Conservation (phyloP, 2,888 invertebrate species). For the Limnephilus lunatus region DNA sequence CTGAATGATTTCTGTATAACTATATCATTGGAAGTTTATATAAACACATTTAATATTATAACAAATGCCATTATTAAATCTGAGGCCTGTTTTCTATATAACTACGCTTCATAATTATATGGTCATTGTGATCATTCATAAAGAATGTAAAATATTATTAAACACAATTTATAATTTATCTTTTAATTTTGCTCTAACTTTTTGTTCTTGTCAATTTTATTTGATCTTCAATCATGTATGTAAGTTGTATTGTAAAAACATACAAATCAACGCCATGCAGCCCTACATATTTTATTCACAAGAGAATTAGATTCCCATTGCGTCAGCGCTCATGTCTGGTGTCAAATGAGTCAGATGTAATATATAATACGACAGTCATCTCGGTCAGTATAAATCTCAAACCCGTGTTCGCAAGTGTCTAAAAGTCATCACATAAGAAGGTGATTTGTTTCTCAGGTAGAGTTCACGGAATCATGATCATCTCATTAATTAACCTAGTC, state of each 20-base stretch:
- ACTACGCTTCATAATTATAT: background rate
- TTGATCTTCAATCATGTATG: background rate
- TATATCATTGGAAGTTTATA: too few relatives aligned
- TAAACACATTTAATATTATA: too few relatives aligned
- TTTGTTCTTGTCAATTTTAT: background rate
- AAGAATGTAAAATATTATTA: background rate
- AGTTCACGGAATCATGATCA: constrained; percentile 35
- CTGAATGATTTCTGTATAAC: too few relatives aligned
- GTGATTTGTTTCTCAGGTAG: background rate
- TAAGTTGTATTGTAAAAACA: background rate
- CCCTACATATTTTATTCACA: background rate
- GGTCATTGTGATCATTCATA: background rate
- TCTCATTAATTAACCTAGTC: background rate
- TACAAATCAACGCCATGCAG: background rate
- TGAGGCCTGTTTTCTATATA: background rate
- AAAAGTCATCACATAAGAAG: constrained; percentile 20
- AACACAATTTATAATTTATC: background rate
- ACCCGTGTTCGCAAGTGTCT: background rate
- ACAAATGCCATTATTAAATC: too few relatives aligned
- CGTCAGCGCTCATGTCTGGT: background rate
- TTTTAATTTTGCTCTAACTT: background rate
- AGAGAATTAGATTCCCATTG: background rate
- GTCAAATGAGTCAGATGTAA: background rate
- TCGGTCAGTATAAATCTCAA: background rate
- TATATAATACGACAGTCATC: background rate